phyloP scores from a whole-genome alignment of 2,888 invertebrate species.

The Gasteruption jaculator region DNA sequence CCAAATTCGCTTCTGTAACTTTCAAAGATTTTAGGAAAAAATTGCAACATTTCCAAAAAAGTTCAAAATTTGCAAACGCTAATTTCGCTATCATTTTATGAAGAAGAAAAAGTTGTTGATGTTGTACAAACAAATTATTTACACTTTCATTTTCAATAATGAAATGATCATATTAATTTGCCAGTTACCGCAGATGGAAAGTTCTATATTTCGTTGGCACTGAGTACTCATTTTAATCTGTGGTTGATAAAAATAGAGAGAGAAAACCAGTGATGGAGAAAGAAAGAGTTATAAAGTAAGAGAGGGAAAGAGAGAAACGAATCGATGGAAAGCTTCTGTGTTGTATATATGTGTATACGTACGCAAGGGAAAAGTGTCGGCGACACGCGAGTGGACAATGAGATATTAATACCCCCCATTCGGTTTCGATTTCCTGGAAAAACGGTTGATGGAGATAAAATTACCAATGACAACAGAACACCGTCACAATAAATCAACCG shows the following conservation, averaged over 20 bases:
- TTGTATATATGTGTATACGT: too few relatives aligned
- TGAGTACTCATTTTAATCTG: slow-evolving; percentile 40
- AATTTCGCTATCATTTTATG: too few relatives aligned
- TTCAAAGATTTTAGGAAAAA: too few relatives aligned
- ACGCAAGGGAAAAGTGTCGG: slow-evolving; percentile 42
- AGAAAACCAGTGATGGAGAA: slow-evolving; percentile 8
- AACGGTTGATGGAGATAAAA: slow-evolving; percentile 46
- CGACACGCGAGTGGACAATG: slow-evolving; percentile 43
- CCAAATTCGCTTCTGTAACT: too few relatives aligned
- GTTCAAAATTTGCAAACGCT: too few relatives aligned
- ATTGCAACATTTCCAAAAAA: too few relatives aligned
- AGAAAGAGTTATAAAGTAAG: slow-evolving; percentile 9
- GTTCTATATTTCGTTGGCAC: too few relatives aligned
- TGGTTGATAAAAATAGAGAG: slow-evolving; percentile 27
- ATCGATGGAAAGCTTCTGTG: slow-evolving; percentile 41
- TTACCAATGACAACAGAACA: slow-evolving; percentile 39
- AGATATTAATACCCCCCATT: slow-evolving; percentile 47
- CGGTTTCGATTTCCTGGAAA: slow-evolving; percentile 48
- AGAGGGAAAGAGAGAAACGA: slow-evolving; percentile 31
- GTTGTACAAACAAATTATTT: too few relatives aligned
- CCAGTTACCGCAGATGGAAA: too few relatives aligned
- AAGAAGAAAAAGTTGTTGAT: too few relatives aligned
- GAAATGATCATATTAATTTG: too few relatives aligned
- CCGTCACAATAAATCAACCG: slow-evolving; percentile 40
- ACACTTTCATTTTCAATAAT: too few relatives aligned